Conservation (phyloP, 2,797 vertebrate species). For the Pseudochromis fuscus region DNA sequence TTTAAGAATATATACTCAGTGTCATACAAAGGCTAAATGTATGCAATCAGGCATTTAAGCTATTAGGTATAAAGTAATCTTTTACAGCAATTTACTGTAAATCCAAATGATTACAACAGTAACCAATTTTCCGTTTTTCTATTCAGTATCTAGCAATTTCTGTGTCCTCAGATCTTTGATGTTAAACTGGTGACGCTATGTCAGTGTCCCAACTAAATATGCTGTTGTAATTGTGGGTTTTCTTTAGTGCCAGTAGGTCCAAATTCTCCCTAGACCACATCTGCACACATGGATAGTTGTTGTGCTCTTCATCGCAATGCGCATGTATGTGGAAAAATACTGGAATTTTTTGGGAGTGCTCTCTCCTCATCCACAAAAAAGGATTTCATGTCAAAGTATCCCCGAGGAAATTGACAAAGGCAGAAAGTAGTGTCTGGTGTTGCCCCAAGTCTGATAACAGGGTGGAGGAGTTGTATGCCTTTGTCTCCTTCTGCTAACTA, state of each 20-base stretch:
- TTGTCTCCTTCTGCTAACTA: slow-evolving; percentile 63
- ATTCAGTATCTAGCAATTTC: background rate
- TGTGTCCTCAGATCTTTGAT: background rate
- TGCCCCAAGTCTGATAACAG: slow-evolving; percentile 69
- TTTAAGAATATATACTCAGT: background rate
- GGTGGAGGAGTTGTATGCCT: slow-evolving; percentile 56
- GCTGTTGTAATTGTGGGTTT: background rate
- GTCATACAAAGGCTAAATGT: no score
- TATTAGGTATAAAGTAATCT: background rate
- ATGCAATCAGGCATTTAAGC: no score
- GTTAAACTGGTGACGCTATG: background rate
- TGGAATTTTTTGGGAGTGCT: slow-evolving; percentile 53
- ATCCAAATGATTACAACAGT: background rate
- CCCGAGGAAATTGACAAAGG: slow-evolving; percentile 59
- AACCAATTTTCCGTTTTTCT: background rate
- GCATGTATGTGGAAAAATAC: slow-evolving; percentile 62
- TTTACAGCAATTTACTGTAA: background rate
- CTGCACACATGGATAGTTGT: slow-evolving; percentile 32
- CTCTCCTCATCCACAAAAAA: slow-evolving; percentile 62
- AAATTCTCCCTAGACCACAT: slow-evolving; percentile 24
- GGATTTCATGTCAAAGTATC: slow-evolving; percentile 63
- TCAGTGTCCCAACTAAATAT: background rate
- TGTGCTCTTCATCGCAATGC: slow-evolving; percentile 52
- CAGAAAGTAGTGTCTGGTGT: slow-evolving; percentile 60
- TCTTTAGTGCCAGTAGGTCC: slow-evolving; percentile 2